Percentiles rank a stretch among this genome's conserved stretches.
Conservation (phyloP, 2,113 vertebrate genomes). For the Gulo gulo region DNA sequence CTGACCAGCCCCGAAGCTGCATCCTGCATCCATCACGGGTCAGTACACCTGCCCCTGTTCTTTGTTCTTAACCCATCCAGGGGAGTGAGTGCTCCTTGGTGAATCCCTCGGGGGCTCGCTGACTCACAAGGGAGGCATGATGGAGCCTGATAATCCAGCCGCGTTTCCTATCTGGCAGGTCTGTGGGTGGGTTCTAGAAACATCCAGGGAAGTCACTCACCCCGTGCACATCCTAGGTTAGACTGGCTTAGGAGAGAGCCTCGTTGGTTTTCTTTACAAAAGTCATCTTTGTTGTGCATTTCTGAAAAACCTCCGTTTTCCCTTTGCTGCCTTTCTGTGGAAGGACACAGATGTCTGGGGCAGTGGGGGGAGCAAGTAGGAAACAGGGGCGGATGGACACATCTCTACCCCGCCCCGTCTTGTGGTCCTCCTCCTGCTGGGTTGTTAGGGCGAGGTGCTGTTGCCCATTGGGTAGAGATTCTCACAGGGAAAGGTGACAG, state of each 20-base stretch:
- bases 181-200: background rate
- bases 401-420: background rate
- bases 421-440: background rate
- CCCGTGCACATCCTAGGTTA: background rate
- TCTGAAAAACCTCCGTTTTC: background rate
- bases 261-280: background rate
- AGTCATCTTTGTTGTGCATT: background rate
- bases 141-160: background rate
- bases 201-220: background rate
- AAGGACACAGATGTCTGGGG: fast-evolving
- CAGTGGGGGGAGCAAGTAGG: background rate
- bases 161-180: background rate
- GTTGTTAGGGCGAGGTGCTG: fast-evolving
- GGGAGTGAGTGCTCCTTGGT: background rate
- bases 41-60: background rate
- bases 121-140: background rate
- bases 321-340: background rate
- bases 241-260: background rate
- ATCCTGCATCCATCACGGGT: background rate
- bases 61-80: background rate
- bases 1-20: background rate
- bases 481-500: fast-evolving
- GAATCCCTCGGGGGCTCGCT: background rate
- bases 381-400: fast-evolving
- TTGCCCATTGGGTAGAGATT: no score